Conservation (phyloP, 2,888 invertebrate species). For the Agrochola lota region DNA sequence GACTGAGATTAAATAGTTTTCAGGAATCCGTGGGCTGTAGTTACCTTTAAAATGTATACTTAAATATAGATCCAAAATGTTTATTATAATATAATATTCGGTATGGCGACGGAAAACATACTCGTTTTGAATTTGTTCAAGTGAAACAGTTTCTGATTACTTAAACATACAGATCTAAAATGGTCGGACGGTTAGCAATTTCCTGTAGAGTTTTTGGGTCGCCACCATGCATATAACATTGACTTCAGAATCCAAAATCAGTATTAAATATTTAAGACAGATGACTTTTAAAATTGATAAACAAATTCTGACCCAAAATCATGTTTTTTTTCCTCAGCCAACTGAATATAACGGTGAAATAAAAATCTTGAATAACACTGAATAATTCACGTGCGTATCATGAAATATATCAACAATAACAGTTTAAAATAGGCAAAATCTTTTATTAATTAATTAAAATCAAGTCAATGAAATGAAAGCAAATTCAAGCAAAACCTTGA, state of each 20-base stretch:
- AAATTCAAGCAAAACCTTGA: background rate
- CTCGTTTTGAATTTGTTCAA: constrained; percentile 11
- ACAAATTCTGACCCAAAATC: constrained; percentile 58
- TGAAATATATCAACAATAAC: constrained; percentile 22
- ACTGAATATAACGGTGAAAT: constrained; percentile 56
- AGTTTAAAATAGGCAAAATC: constrained; percentile 12
- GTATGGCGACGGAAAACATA: background rate
- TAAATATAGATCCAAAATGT: background rate
- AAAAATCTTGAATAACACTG: constrained; percentile 46
- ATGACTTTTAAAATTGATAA: constrained; percentile 42
- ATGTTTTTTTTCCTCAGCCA: constrained; percentile 39
- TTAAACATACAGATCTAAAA: constrained; percentile 47
- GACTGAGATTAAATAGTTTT: background rate
- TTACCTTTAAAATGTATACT: background rate
- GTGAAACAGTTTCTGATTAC: constrained; percentile 32
- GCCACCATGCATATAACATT: constrained; percentile 59
- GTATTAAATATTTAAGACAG: constrained; percentile 46
- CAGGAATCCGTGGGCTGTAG: background rate
- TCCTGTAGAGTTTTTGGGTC: constrained; percentile 45
- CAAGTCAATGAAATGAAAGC: constrained; percentile 2
- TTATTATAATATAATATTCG: background rate
- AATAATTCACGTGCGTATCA: constrained; percentile 46
- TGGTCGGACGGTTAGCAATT: background rate
- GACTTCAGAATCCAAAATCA: constrained; percentile 57
- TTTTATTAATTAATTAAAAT: constrained; percentile 1